Conservation (phyloP, 1,140 invertebrate species). For the Lerema accius region DNA sequence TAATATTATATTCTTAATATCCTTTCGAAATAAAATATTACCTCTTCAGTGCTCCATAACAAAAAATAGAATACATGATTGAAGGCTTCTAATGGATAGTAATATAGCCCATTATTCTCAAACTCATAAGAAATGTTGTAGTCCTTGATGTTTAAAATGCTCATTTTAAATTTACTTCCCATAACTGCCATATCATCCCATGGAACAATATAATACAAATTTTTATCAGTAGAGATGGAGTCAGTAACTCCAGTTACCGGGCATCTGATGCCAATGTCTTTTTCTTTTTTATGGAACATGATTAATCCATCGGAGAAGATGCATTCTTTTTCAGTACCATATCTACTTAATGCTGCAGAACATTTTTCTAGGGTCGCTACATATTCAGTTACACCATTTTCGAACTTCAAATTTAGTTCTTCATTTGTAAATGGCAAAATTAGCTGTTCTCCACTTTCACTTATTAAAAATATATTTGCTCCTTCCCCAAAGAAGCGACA, state of each 20-base stretch:
- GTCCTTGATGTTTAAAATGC: slow-evolving; percentile 54
- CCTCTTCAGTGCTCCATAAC: slow-evolving; percentile 56
- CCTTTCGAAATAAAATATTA: slow-evolving; percentile 36
- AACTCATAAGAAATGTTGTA: slow-evolving; percentile 53
- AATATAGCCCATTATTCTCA: slow-evolving; percentile 45
- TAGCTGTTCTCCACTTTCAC: slow-evolving; percentile 65
- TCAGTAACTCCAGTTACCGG: slow-evolving; percentile 52
- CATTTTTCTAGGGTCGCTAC: slow-evolving; percentile 51
- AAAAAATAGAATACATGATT: slow-evolving; percentile 64
- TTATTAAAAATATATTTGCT: slow-evolving; percentile 55
- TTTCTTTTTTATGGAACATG: slow-evolving; percentile 12
- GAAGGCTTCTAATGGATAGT: slow-evolving; percentile 52
- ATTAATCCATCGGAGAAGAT: slow-evolving; percentile 17
- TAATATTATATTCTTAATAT: too few species aligned
- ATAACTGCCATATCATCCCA: slow-evolving; percentile 60
- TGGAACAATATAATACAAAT: slow-evolving; percentile 43
- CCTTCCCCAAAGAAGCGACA: slow-evolving; percentile 41
- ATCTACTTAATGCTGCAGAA: slow-evolving; percentile 23
- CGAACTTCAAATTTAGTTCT: slow-evolving; percentile 47
- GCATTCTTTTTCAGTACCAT: slow-evolving; percentile 9
- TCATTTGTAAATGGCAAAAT: slow-evolving; percentile 37
- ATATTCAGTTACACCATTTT: slow-evolving; percentile 39
- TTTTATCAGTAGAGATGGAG: slow-evolving; percentile 37
- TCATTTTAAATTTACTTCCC: slow-evolving; percentile 55
- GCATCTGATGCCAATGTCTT: slow-evolving; percentile 45